Conservation (phyloP, 2,888 invertebrate species). For the Harpalus rubripes region DNA sequence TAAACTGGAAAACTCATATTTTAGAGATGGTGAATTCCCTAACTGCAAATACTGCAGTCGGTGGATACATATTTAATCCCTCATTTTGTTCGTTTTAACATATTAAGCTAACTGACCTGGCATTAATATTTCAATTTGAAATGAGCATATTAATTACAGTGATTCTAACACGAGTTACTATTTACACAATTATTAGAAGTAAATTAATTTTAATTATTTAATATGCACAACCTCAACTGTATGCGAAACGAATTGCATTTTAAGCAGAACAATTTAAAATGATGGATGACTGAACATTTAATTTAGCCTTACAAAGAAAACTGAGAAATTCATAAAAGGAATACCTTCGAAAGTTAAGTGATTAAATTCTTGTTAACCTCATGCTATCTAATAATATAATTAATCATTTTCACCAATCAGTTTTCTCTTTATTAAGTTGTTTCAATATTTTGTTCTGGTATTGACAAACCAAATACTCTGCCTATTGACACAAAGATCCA, state of each 20-base stretch:
- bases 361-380: not conserved
- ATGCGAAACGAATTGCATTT: conserved; percentile 28
- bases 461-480: too few relatives aligned
- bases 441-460: too few relatives aligned
- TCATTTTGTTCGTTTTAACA: not conserved
- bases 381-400: too few relatives aligned
- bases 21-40: not conserved
- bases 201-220: conserved; percentile 36
- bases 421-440: too few relatives aligned
- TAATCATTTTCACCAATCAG: too few relatives aligned
- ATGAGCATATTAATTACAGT: conserved; percentile 26
- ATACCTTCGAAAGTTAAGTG: not conserved
- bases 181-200: conserved; percentile 18
- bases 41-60: not conserved
- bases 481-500: too few relatives aligned
- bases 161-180: conserved; percentile 6
- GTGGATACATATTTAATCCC: not conserved
- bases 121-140: not conserved
- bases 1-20: not conserved
- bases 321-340: not conserved
- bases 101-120: not conserved
- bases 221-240: conserved; percentile 20
- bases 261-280: conserved; percentile 24
- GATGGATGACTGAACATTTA: conserved; percentile 19
- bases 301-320: conserved; percentile 5